Evolutionary conservation across 2,797 vertebrate genomes (phyloP), one percentile per base, ranked within the genome.

Genomic region (Podarcis lilfordi): DNA sequence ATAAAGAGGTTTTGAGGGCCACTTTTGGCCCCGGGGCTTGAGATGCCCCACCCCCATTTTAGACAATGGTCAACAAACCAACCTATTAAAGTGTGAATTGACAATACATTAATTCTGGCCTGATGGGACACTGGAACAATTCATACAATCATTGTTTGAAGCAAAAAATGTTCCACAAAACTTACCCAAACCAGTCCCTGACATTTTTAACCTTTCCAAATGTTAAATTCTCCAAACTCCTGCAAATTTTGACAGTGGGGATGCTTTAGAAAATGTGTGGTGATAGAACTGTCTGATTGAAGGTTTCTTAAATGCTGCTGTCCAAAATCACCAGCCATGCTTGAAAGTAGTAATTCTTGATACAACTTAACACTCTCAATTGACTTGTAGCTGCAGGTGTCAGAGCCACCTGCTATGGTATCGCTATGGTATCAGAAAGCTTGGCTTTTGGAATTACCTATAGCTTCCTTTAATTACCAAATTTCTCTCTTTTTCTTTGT

Each of bases 331-430:
- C 92, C 91, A 95, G 92, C 92, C 94, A 79, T 84, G 86, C 93
- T 95, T 94, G 93, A 95, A 96, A 94, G 81, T 77, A 95, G 94
- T 95, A 92, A 95, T 96, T 96, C 93, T 92, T 93, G 92, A 95
- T 92, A 94, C 92, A 96, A 92, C 45, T 91, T 88, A 89, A 93
- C 87, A 87, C 87, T 94, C 94, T 92, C 91, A 89, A 91, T 92
- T 95, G 93, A 94, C 94, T 96, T 96, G 84, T 91, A 94, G 93
- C 95, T 96, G 93, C 95, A 94, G 95, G 94, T 94, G 90, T 92
- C 92, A 95, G 89, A 96, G 80, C 94, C 61, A 92, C 94, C 90
- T 95, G 93, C 86, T 96, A 94, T 88, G 92, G 68, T 94, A 94
- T 87, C 92, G 92, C 86, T 96, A 94, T 88, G 92, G 68, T 94